Conservation (phyloP, 2,888 invertebrate genomes). For the Drosophila atripex region DNA sequence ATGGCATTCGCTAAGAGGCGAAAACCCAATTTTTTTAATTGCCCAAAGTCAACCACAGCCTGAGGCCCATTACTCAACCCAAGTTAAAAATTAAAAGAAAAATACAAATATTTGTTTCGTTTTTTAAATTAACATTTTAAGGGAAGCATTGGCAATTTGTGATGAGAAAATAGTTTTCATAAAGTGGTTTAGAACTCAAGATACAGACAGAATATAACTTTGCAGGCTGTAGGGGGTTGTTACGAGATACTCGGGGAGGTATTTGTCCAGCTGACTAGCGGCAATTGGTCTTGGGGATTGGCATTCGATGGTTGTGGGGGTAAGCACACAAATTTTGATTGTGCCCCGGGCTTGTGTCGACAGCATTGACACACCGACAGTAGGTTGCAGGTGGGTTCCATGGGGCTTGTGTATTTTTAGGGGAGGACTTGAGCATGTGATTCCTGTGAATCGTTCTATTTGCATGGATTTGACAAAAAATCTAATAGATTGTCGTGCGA, state of each 20-base stretch:
- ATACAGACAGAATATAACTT: slow-evolving; percentile 14
- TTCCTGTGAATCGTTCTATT: slow-evolving; percentile 1
- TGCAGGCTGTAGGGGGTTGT: slow-evolving; percentile 9
- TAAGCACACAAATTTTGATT: slow-evolving; percentile 56
- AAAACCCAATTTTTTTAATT: slow-evolving; percentile 50
- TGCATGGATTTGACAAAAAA: neutral
- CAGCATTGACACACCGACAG: slow-evolving; percentile 13
- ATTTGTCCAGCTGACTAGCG: slow-evolving; percentile 43
- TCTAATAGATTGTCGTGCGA: neutral
- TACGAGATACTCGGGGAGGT: neutral
- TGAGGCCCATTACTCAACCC: slow-evolving; percentile 20
- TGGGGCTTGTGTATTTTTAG: neutral
- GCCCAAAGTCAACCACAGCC: slow-evolving; percentile 62
- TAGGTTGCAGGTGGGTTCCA: slow-evolving; percentile 53
- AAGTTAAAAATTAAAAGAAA: too few species aligned
- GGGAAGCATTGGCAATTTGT: too few species aligned
- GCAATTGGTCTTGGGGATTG: slow-evolving; percentile 19
- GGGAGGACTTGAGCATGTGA: neutral
- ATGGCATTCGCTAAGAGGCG: slow-evolving; percentile 13
- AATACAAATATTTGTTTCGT: neutral
- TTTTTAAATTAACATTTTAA: too few species aligned
- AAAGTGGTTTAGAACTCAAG: neutral
- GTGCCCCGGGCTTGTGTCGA: slow-evolving; percentile 38
- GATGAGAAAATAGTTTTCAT: too few species aligned
- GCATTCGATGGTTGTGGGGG: slow-evolving; percentile 50